Conservation (phyloP, 2,113 vertebrate species). For the Macroglossus sobrinus region DNA sequence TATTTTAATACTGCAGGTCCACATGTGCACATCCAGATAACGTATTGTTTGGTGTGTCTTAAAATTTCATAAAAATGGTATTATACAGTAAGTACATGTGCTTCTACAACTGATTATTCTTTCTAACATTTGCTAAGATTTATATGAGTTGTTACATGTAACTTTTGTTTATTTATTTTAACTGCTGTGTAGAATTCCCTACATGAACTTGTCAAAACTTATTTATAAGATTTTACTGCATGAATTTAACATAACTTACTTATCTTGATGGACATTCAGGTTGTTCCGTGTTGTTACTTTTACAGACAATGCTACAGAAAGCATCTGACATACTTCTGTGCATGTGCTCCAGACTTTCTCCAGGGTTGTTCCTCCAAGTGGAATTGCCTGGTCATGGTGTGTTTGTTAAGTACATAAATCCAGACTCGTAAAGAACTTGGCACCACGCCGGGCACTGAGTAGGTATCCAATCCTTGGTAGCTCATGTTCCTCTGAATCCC, state of each 20-base stretch:
- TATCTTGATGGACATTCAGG: neutral
- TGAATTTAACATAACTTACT: neutral
- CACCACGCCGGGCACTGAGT: neutral
- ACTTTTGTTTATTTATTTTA: neutral
- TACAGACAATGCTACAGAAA: neutral
- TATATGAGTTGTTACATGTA: neutral
- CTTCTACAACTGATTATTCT: neutral
- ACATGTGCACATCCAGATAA: neutral
- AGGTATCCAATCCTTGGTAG: neutral
- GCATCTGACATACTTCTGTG: neutral
- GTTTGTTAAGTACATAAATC: neutral
- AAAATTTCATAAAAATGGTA: neutral
- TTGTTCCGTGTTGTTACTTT: neutral
- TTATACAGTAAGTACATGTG: neutral
- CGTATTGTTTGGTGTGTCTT: neutral
- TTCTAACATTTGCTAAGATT: constrained; percentile 24
- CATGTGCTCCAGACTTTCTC: neutral
- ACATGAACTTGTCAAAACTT: neutral
- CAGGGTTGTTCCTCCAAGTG: neutral
- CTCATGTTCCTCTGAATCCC: neutral
- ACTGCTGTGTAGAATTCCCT: neutral
- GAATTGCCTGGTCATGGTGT: neutral
- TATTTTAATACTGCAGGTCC: constrained; percentile 11
- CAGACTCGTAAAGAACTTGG: neutral
- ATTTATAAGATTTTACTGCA: neutral